These are phyloP conservation scores for Meta bourneti DNA, from an alignment of 2,888 invertebrate genomes.

Conservation along the genomic window DNA sequence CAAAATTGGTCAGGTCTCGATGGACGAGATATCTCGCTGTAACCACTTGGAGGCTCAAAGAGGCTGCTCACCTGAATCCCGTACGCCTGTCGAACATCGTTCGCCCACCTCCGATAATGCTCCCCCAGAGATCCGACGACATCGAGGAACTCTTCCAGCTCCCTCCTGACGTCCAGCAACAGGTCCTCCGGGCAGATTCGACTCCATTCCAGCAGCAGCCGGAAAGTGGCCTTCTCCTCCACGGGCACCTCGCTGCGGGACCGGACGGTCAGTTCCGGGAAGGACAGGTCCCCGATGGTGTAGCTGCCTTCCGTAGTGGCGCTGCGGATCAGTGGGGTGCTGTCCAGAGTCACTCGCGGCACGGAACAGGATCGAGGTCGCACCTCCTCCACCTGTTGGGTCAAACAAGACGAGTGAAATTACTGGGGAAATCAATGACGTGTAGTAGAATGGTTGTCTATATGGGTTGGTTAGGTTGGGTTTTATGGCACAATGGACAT, in stretches of 20 bases:
- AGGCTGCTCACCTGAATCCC: conserved; percentile 78
- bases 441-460: no score
- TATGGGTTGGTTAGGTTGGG: no score
- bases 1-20: no score
- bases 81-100: conserved; percentile 79
- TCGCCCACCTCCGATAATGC: conserved; percentile 83
- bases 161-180: conserved; percentile 80
- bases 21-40: no score
- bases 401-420: conserved; percentile 27
- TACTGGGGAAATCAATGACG: no score
- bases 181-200: conserved; percentile 76
- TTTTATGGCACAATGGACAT: no score
- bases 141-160: conserved; percentile 83
- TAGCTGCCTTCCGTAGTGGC: conserved; percentile 78
- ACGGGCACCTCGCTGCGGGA: conserved; percentile 66
- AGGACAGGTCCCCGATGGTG: conserved; percentile 31
- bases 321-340: conserved; percentile 79
- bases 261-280: conserved; percentile 38
- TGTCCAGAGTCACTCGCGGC: conserved; percentile 81
- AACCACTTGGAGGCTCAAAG: no score
- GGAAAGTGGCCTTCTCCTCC: conserved; percentile 67
- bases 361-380: conserved; percentile 82
- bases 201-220: conserved; percentile 77
- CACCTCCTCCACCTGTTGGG: conserved; percentile 73
- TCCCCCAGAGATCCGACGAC: conserved; percentile 83